These are phyloP conservation scores for Candidula unifasciata DNA, from an alignment of 2,888 invertebrate species.

Conservation along the genomic window DNA sequence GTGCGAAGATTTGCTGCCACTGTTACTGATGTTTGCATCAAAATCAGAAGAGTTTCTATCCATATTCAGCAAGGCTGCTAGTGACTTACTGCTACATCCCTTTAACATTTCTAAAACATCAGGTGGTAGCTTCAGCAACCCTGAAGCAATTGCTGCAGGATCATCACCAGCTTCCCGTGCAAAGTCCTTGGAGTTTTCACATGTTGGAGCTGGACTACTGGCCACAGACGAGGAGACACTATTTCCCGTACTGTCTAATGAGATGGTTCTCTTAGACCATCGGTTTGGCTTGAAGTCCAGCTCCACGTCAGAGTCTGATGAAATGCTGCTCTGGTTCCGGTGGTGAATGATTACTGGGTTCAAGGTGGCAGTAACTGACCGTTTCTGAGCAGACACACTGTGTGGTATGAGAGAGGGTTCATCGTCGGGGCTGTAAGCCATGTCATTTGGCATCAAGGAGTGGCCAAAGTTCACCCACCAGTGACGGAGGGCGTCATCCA, in stretches of 20 bases:
- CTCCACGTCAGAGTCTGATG: conserved; percentile 66
- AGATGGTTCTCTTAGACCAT: conserved; percentile 13
- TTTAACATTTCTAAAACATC: conserved; percentile 60
- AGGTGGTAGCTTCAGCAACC: conserved; percentile 39
- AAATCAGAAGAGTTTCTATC: conserved; percentile 28
- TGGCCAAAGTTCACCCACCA: conserved; percentile 92
- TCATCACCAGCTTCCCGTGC: neutral
- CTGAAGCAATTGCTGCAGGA: conserved; percentile 21
- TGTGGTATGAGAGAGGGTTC: conserved; percentile 26
- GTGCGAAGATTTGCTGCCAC: neutral
- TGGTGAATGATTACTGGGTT: conserved; percentile 51
- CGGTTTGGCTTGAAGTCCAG: conserved; percentile 51
- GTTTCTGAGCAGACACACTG: conserved; percentile 31
- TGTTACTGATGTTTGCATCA: neutral
- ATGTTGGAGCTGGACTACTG: conserved; percentile 58
- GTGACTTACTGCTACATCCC: conserved; percentile 43
- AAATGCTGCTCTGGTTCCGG: conserved; percentile 55
- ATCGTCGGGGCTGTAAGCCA: conserved; percentile 62
- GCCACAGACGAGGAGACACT: conserved; percentile 47
- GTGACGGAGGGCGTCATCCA: conserved; percentile 95
- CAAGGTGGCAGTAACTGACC: neutral
- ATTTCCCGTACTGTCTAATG: conserved; percentile 43
- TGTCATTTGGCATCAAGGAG: conserved; percentile 64
- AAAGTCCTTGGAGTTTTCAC: neutral
- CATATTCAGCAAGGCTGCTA: conserved; percentile 34